These are phyloP conservation scores for Eulemur macaco DNA, from an alignment of 2,113 vertebrate species.

Conservation along the genomic window DNA sequence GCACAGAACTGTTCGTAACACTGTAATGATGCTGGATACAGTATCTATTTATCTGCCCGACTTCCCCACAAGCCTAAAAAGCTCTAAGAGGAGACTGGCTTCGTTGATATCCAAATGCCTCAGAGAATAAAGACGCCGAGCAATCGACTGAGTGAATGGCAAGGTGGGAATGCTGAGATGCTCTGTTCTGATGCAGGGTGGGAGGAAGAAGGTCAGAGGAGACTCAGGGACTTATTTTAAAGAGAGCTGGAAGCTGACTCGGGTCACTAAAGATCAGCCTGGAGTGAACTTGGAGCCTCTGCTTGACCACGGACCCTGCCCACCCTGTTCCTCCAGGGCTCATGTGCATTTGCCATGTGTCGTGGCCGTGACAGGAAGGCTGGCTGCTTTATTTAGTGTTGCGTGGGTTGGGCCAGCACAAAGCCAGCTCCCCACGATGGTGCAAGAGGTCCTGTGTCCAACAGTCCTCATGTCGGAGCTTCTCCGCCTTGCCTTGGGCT, in stretches of 20 bases:
- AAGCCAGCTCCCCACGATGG: not conserved
- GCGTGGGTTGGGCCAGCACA: not conserved
- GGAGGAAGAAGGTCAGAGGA: not conserved
- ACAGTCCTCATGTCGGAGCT: not conserved
- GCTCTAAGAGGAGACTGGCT: not conserved
- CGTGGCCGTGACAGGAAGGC: not conserved
- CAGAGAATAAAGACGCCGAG: not conserved
- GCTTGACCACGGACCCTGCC: not conserved
- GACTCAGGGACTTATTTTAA: not conserved
- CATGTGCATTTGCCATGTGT: accelerated
- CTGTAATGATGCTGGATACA: accelerated
- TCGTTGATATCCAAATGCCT: not conserved
- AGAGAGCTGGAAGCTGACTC: not conserved
- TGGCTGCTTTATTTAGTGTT: not conserved
- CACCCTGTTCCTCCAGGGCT: not conserved
- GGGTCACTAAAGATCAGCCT: not conserved
- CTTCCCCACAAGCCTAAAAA: not conserved
- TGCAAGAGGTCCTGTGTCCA: accelerated
- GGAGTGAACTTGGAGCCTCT: not conserved
- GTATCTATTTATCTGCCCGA: not conserved
- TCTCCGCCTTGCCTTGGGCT: not conserved
- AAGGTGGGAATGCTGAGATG: not conserved
- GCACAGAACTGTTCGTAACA: not conserved
- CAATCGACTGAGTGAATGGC: accelerated
- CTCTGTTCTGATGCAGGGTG: not conserved